A percentile compares a stretch with the other conserved stretches of the same genome.
Evolutionary conservation across 2,888 invertebrate genomes (phyloP).

Genomic region (Pristionchus maxplancki): DNA sequence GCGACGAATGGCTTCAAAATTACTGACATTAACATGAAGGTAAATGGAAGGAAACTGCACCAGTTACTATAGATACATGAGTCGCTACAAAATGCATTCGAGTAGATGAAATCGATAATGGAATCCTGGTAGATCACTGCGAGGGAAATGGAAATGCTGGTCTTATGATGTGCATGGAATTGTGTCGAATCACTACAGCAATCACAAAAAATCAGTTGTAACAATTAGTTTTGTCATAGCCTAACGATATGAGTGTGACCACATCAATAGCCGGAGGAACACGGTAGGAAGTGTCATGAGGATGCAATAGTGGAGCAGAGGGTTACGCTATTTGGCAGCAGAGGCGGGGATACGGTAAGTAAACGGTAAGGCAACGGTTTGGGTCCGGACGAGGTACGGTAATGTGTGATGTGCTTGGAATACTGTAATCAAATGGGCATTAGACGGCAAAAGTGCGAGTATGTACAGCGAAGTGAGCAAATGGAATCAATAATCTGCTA

Average conservation of each 20-base stretch:
- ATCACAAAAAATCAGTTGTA: background rate
- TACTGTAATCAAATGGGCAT: background rate
- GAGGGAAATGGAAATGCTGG: background rate
- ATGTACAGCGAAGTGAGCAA: constrained; percentile 14
- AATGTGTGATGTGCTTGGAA: constrained; percentile 17
- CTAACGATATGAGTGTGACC: constrained; percentile 1
- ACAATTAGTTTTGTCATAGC: background rate
- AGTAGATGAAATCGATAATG: background rate
- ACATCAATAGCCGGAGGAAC: background rate
- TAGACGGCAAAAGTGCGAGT: background rate
- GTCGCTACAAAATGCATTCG: background rate
- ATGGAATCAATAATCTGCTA: background rate
- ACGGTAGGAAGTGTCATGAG: constrained; percentile 10
- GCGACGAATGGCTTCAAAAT: background rate
- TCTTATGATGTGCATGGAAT: background rate
- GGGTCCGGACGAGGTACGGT: background rate
- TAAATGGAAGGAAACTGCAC: background rate
- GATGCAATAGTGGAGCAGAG: background rate
- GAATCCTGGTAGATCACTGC: background rate
- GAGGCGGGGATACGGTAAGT: constrained; percentile 1
- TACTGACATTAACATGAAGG: background rate
- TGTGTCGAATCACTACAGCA: background rate
- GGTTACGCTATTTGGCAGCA: constrained; percentile 13
- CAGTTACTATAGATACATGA: background rate
- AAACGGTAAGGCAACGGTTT: background rate